phyloP scores from a whole-genome alignment of 2,888 invertebrate genomes.

The Metellina segmentata region DNA sequence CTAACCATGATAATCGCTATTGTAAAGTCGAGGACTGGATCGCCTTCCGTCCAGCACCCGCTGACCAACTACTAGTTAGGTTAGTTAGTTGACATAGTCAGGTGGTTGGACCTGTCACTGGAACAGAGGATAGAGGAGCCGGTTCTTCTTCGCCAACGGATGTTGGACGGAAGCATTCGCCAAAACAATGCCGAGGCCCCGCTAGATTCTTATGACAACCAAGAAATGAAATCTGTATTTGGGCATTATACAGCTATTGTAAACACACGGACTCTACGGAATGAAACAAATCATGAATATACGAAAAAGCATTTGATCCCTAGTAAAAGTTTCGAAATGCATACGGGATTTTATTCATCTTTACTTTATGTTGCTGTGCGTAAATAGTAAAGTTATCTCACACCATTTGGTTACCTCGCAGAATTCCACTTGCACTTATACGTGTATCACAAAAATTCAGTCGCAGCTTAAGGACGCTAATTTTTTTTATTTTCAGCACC shows the following conservation, averaged over 20 bases:
- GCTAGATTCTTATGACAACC: neutral
- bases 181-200: neutral
- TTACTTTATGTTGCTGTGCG: constrained; percentile 63
- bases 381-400: constrained; percentile 48
- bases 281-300: constrained; percentile 35
- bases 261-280: constrained; percentile 25
- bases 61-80: neutral
- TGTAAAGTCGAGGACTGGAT: neutral
- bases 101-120: too few species aligned
- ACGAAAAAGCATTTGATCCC: constrained; percentile 67
- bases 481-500: constrained; percentile 72
- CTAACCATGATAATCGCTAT: neutral
- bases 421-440: constrained; percentile 54
- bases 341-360: constrained; percentile 54
- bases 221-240: constrained; percentile 2
- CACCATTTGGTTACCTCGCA: constrained; percentile 45
- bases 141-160: neutral
- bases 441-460: constrained; percentile 68
- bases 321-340: constrained; percentile 69
- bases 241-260: neutral
- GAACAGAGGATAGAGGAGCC: too few species aligned
- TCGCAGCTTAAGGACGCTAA: constrained; percentile 66
- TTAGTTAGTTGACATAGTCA: too few species aligned
- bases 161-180: neutral
- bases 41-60: constrained; percentile 3